Conservation (phyloP, 2,888 invertebrate genomes). For the Silvanus unidentatus region DNA sequence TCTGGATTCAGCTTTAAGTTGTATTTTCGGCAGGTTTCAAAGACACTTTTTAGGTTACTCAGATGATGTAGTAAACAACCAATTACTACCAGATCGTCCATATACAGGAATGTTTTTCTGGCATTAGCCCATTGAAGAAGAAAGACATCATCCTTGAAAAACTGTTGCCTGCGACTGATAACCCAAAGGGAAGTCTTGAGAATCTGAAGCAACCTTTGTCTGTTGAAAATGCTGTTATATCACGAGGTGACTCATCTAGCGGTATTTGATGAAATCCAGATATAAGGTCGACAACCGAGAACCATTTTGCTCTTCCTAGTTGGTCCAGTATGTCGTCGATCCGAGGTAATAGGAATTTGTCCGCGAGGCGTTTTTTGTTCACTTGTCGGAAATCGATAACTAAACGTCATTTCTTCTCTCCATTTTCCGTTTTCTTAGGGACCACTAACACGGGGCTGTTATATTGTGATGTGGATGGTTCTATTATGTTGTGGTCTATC, state of each 20-base stretch:
- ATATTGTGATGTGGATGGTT: constrained; percentile 19
- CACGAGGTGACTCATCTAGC: constrained; percentile 11
- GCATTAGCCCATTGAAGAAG: constrained; percentile 21
- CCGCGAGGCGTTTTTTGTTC: constrained; percentile 16
- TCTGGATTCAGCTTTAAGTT: constrained; percentile 14
- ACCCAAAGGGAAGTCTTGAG: constrained; percentile 21
- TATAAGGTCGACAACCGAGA: constrained; percentile 16
- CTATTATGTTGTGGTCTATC: constrained; percentile 14
- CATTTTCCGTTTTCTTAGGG: constrained; percentile 17
- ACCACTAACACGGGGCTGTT: constrained; percentile 23
- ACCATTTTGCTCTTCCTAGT: constrained; percentile 19
- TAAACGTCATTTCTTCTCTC: constrained; percentile 16
- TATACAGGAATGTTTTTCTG: constrained; percentile 22
- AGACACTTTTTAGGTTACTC: constrained; percentile 9
- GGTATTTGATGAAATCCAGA: constrained; percentile 19
- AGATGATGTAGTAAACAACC: constrained; percentile 16
- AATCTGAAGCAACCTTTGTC: constrained; percentile 19
- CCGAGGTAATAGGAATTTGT: constrained; percentile 18
- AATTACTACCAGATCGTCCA: constrained; percentile 25
- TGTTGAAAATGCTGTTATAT: constrained; percentile 20
- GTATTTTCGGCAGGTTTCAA: constrained; percentile 9
- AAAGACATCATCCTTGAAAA: constrained; percentile 27
- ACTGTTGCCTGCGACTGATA: constrained; percentile 21
- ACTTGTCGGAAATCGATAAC: constrained; percentile 16
- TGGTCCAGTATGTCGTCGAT: constrained; percentile 21